Percentiles rank a stretch among this genome's conserved stretches.
These are phyloP conservation scores for Bradysia coprophila DNA, from an alignment of 1,140 invertebrate species.

Conservation along the genomic window DNA sequence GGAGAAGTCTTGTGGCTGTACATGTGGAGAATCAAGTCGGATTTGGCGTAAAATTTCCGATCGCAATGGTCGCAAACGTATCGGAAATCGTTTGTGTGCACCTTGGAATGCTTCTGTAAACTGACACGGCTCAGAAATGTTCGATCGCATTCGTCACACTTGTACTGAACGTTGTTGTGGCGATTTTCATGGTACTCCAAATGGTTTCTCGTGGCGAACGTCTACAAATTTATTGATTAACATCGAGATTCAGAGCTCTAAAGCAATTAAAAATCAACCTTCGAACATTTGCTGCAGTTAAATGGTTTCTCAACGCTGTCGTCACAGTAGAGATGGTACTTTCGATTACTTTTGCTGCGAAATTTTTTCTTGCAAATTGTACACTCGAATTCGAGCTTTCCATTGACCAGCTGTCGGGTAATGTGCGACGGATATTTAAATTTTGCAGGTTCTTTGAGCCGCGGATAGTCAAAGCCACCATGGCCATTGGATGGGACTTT, in stretches of 20 bases:
- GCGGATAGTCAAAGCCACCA: too few relatives aligned
- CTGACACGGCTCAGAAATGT: neutral
- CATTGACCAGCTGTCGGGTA: neutral
- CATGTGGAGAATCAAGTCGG: too few relatives aligned
- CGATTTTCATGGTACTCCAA: neutral
- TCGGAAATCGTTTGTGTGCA: too few relatives aligned
- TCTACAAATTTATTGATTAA: neutral
- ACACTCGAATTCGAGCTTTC: neutral
- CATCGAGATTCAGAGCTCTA: neutral
- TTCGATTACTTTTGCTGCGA: neutral
- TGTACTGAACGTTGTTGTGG: neutral
- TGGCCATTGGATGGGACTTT: too few relatives aligned
- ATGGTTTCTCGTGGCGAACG: neutral
- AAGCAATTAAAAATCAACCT: neutral
- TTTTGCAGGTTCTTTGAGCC: too few relatives aligned
- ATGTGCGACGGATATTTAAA: constrained; percentile 1
- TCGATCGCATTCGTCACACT: neutral
- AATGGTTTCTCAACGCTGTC: neutral
- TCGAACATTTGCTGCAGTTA: neutral
- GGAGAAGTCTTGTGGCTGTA: neutral
- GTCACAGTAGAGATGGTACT: neutral
- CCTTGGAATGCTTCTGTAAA: neutral
- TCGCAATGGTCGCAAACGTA: too few relatives aligned
- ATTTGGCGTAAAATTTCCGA: too few relatives aligned
- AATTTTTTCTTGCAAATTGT: neutral